Conservation (phyloP, 2,113 vertebrate species). For the Passer montanus region DNA sequence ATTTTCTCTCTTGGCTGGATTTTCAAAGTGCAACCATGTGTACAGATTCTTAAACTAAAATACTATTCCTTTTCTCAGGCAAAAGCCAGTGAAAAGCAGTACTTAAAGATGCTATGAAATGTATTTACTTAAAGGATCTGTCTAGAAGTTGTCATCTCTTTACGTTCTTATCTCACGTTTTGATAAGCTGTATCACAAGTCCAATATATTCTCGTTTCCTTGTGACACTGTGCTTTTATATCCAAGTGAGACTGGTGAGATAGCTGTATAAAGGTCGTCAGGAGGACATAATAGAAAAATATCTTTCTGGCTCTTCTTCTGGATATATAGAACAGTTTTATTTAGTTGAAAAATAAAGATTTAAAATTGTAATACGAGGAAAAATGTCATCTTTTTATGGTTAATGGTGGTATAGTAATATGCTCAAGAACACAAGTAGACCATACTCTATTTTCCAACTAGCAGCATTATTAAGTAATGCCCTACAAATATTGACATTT, state of each 20-base stretch:
- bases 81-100: neutral
- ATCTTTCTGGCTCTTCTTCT: neutral
- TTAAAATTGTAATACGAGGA: neutral
- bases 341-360: conserved; percentile 4
- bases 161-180: conserved; percentile 9
- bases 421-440: neutral
- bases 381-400: neutral
- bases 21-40: neutral
- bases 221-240: conserved; percentile 29
- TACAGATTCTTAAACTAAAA: neutral
- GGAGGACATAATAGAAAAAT: neutral
- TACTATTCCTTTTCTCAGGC: neutral
- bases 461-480: neutral
- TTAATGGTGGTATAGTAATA: neutral
- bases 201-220: neutral
- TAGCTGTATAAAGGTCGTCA: conserved; percentile 10
- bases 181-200: conserved; percentile 46
- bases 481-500: conserved; percentile 12
- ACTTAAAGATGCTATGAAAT: conserved; percentile 30
- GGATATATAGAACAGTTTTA: neutral
- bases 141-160: conserved; percentile 50
- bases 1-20: neutral
- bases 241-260: neutral
- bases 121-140: conserved; percentile 40
- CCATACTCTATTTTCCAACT: neutral